Evolutionary conservation across 2,888 invertebrate genomes (phyloP).

Genomic region (Volucella inflata): DNA sequence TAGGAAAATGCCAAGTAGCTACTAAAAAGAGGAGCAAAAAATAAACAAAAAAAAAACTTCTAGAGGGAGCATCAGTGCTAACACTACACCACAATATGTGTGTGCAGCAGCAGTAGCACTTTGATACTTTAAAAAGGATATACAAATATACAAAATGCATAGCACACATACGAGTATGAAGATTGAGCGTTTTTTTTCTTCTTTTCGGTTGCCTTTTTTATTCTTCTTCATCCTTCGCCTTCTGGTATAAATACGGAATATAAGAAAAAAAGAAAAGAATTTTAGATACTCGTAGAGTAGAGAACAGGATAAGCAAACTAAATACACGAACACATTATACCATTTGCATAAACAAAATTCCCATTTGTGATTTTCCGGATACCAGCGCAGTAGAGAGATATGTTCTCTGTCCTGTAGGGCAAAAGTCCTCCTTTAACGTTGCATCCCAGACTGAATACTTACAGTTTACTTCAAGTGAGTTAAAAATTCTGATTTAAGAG

Average conservation of each 20-base stretch:
- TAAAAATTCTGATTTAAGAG: conserved; percentile 70
- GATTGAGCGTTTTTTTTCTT: conserved; percentile 23
- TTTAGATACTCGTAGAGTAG: background rate
- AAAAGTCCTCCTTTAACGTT: background rate
- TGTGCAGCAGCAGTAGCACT: conserved; percentile 70
- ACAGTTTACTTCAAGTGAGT: conserved; percentile 42
- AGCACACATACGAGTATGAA: conserved; percentile 24
- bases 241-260: conserved; percentile 21
- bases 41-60: conserved; percentile 51
- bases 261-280: conserved; percentile 15
- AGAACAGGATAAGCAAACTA: conserved; percentile 58
- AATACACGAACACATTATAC: conserved; percentile 69
- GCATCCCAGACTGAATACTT: background rate
- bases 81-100: conserved; percentile 30
- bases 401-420: too few species aligned
- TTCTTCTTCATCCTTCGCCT: conserved; percentile 14
- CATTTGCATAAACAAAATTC: conserved; percentile 74
- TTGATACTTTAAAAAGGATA: conserved; percentile 41
- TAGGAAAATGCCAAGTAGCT: conserved; percentile 76
- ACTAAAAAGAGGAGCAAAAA: conserved; percentile 77
- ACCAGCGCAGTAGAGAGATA: background rate
- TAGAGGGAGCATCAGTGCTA: too few species aligned
- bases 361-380: conserved; percentile 69
- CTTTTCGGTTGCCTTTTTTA: background rate
- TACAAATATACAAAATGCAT: background rate